Percentiles rank a stretch among this genome's conserved stretches.
Conservation (phyloP, 92 coral and sea anemone species). For the Zoanthus sansibaricus region DNA sequence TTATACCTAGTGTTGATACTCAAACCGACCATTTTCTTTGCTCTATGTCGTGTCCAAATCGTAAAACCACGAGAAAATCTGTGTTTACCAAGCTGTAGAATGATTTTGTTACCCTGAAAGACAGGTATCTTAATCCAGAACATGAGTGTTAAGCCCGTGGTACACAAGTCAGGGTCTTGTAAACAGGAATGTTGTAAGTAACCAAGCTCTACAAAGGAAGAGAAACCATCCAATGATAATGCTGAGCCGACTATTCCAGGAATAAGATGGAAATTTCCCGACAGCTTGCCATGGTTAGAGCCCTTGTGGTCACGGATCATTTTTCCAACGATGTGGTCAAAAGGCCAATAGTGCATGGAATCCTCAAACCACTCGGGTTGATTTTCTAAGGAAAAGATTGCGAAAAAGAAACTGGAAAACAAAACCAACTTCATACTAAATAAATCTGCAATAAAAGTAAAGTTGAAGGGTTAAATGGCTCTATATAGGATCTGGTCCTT, state of each 20-base stretch:
- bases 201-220: constrained; percentile 74
- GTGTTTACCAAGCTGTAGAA: constrained; percentile 85
- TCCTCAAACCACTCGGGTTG: constrained; percentile 83
- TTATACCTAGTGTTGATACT: constrained; percentile 67
- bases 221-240: constrained; percentile 61
- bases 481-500: neutral
- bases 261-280: constrained; percentile 63
- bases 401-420: constrained; percentile 61
- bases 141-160: constrained; percentile 76
- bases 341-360: constrained; percentile 88
- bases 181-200: constrained; percentile 79
- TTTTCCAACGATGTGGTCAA: constrained; percentile 66
- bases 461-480: neutral
- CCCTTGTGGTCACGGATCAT: constrained; percentile 70
- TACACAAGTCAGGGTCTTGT: constrained; percentile 74
- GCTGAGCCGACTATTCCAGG: constrained; percentile 94
- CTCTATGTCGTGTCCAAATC: constrained; percentile 72
- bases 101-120: constrained; percentile 73
- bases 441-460: neutral
- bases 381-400: constrained; percentile 70
- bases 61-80: constrained; percentile 89
- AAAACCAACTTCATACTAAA: constrained; percentile 53
- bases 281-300: constrained; percentile 63
- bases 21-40: constrained; percentile 60
- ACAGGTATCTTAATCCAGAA: constrained; percentile 89